Percentiles rank a stretch among this genome's conserved stretches.
Evolutionary conservation across 2,888 invertebrate genomes (phyloP).

Genomic region (Nomada fucata): DNA sequence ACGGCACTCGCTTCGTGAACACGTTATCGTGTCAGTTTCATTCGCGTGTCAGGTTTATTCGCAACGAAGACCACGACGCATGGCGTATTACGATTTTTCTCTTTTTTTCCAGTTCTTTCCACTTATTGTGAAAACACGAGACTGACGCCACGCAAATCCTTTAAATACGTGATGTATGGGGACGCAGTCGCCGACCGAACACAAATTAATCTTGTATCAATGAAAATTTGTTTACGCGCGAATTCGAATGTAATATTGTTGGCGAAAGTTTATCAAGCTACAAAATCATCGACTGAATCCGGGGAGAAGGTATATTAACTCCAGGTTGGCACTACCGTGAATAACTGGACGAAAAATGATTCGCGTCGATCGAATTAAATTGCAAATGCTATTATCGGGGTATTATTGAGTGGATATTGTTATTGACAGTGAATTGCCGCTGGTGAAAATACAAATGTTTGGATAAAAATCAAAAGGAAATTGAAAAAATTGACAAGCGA

Average conservation of each 20-base stretch:
- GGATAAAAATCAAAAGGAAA: too few species aligned
- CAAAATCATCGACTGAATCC: constrained; percentile 14
- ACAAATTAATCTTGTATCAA: constrained; percentile 47
- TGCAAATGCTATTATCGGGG: too few species aligned
- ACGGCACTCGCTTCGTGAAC: constrained; percentile 35
- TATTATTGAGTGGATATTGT: too few species aligned
- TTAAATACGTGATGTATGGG: neutral
- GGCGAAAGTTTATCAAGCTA: constrained; percentile 12
- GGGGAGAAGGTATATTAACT: constrained; percentile 17
- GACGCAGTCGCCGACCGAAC: neutral
- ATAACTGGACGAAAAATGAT: constrained; percentile 19
- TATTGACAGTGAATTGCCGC: too few species aligned
- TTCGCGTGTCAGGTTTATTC: constrained; percentile 10
- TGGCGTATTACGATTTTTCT: constrained; percentile 19
- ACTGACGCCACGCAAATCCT: constrained; percentile 21
- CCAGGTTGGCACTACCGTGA: neutral
- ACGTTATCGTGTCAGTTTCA: constrained; percentile 44
- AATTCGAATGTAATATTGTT: constrained; percentile 9
- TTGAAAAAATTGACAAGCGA: too few species aligned
- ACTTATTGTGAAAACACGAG: constrained; percentile 10
- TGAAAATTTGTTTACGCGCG: constrained; percentile 12
- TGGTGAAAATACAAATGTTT: too few species aligned
- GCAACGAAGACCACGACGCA: neutral
- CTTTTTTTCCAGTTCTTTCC: neutral
- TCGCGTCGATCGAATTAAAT: neutral